These are phyloP conservation scores for Varanus komodoensis DNA, from an alignment of 2,113 vertebrate genomes.

Conservation along the genomic window DNA sequence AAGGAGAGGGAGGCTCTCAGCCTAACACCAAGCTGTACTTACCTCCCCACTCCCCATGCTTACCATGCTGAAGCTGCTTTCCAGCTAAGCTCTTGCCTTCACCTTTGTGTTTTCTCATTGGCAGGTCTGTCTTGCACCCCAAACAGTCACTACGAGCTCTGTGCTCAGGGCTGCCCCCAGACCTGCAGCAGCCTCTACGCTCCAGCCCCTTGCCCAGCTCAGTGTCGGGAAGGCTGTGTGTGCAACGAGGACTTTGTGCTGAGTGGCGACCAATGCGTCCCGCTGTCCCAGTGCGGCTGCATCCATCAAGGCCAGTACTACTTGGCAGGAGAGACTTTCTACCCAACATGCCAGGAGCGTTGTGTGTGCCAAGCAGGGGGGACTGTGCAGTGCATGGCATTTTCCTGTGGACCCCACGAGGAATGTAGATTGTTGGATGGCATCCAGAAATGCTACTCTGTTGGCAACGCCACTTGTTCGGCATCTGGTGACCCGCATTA, in stretches of 20 bases:
- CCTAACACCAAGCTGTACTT: no score
- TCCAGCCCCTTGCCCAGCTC: constrained; percentile 56
- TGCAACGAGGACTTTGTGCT: constrained; percentile 76
- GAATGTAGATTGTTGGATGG: constrained; percentile 56
- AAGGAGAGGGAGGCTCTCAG: background rate
- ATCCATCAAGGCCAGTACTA: constrained; percentile 71
- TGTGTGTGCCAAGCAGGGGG: constrained; percentile 50
- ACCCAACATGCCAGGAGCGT: constrained; percentile 52
- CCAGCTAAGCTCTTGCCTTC: background rate
- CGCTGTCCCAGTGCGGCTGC: constrained; percentile 78
- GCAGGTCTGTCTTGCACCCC: constrained; percentile 58
- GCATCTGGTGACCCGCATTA: constrained; percentile 58
- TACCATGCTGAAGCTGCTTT: background rate
- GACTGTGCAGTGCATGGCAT: constrained; percentile 36
- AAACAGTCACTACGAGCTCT: constrained; percentile 79
- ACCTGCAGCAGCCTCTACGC: constrained; percentile 69
- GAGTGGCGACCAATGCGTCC: constrained; percentile 76
- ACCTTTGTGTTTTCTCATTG: background rate
- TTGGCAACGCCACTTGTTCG: constrained; percentile 45
- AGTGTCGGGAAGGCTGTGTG: constrained; percentile 75
- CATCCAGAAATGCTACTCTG: constrained; percentile 48
- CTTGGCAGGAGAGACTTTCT: constrained; percentile 47
- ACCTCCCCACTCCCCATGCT: no score
- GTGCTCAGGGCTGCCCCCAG: constrained; percentile 66
- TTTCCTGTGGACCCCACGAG: constrained; percentile 56